phyloP scores from a whole-genome alignment of 64 coral and sea anemone genomes.

The Pachyseris speciosa region DNA sequence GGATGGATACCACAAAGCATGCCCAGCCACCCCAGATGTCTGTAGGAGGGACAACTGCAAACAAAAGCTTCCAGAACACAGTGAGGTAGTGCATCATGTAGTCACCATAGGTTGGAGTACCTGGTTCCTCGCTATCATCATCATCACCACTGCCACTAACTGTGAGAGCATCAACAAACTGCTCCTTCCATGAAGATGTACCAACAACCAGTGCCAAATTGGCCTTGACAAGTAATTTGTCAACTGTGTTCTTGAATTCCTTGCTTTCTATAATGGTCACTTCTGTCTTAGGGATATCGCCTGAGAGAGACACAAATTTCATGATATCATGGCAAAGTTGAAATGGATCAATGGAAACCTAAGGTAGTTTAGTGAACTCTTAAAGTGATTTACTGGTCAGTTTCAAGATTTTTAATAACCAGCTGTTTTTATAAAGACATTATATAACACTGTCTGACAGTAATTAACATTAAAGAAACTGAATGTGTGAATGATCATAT shows the following conservation, averaged over 20 bases:
- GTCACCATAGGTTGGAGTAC: conserved; percentile 89
- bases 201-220: conserved; percentile 95
- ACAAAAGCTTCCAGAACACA: conserved; percentile 97
- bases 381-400: too few species aligned
- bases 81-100: conserved; percentile 99
- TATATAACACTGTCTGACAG: too few species aligned
- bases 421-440: too few species aligned
- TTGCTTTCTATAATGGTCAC: conserved; percentile 94
- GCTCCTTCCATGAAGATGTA: conserved; percentile 98
- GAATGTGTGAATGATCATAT: too few species aligned
- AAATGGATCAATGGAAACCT: too few species aligned
- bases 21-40: conserved; percentile 99
- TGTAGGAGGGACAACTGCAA: conserved; percentile 93
- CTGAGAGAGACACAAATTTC: conserved; percentile 44
- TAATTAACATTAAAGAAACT: too few species aligned
- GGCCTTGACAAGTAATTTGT: conserved; percentile 91
- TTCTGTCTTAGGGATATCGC: conserved; percentile 75
- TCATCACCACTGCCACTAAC: conserved; percentile 91
- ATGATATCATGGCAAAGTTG: too few species aligned
- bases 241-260: conserved; percentile 99
- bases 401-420: too few species aligned
- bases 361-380: too few species aligned
- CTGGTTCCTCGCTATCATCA: conserved; percentile 78
- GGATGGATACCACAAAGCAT: conserved; percentile 94
- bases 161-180: conserved; percentile 96